Percentiles rank a stretch among this genome's conserved stretches.
phyloP scores from a whole-genome alignment of 1,140 invertebrate genomes.

The Caligus rogercresseyi region DNA sequence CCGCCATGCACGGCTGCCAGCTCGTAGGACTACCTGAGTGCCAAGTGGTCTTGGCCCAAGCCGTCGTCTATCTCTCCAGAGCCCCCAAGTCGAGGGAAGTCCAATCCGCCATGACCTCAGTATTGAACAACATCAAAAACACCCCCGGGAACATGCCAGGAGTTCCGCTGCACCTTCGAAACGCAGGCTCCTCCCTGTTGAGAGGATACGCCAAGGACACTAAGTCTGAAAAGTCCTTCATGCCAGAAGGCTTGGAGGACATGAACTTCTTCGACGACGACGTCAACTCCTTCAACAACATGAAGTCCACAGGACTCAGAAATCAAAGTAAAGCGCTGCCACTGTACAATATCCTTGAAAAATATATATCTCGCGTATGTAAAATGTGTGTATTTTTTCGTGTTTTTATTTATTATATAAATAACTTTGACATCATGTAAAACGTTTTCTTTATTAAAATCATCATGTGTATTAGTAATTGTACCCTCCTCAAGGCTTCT shows the following conservation, averaged over 20 bases:
- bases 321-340: too few relatives aligned
- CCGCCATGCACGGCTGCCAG: conserved; percentile 56
- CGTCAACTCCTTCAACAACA: background rate
- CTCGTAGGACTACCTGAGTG: conserved; percentile 62
- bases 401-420: too few relatives aligned
- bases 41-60: conserved; percentile 54
- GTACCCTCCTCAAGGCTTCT: too few relatives aligned
- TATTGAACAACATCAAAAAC: conserved; percentile 39
- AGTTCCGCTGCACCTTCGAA: conserved; percentile 54
- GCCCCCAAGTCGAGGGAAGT: conserved; percentile 54
- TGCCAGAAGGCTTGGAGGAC: conserved; percentile 46
- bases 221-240: conserved; percentile 39
- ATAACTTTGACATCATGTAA: too few relatives aligned
- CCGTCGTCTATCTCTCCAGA: conserved; percentile 50
- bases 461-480: too few relatives aligned
- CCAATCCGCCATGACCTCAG: conserved; percentile 43
- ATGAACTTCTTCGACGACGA: conserved; percentile 38
- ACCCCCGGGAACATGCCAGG: conserved; percentile 48
- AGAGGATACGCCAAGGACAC: conserved; percentile 41
- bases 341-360: too few relatives aligned
- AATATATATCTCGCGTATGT: too few relatives aligned
- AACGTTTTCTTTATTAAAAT: too few relatives aligned
- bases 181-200: conserved; percentile 60
- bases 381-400: too few relatives aligned
- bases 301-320: too few relatives aligned